phyloP scores from a whole-genome alignment of 2,888 invertebrate genomes.

The Apotomis capreana region DNA sequence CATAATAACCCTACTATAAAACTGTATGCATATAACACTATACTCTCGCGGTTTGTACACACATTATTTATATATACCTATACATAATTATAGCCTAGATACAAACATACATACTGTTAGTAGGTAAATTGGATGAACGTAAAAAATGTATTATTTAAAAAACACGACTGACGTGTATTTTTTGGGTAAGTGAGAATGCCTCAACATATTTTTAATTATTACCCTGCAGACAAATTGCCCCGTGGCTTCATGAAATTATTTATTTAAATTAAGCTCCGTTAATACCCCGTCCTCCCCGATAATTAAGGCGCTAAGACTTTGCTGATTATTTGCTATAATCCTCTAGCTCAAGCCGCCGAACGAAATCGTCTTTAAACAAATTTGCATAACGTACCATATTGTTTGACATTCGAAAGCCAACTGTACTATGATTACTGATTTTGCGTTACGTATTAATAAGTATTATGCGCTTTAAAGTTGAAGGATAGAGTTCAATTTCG shows the following conservation, averaged over 20 bases:
- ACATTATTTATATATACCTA: too few species aligned
- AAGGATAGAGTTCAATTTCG: conserved; percentile 10
- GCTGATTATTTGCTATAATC: conserved; percentile 35
- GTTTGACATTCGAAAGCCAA: conserved; percentile 2
- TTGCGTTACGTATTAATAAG: not conserved
- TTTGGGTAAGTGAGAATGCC: not conserved
- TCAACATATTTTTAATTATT: not conserved
- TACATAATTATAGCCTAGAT: too few species aligned
- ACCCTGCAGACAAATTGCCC: conserved; percentile 18
- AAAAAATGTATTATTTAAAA: too few species aligned
- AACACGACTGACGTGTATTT: not conserved
- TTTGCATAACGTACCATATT: conserved; percentile 10
- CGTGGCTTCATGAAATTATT: conserved; percentile 31
- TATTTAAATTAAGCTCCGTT: conserved; percentile 40
- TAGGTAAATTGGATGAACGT: too few species aligned
- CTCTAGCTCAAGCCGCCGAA: not conserved
- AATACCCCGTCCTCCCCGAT: conserved; percentile 35
- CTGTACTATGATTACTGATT: conserved; percentile 3
- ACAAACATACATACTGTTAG: too few species aligned
- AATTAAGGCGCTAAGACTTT: conserved; percentile 39
- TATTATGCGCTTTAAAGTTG: not conserved
- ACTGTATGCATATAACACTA: too few species aligned
- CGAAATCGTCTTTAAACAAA: not conserved
- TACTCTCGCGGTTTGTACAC: too few species aligned
- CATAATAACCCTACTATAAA: too few species aligned